Evolutionary conservation across 2,888 invertebrate genomes (phyloP).

Genomic region (Eristalis pertinax): DNA sequence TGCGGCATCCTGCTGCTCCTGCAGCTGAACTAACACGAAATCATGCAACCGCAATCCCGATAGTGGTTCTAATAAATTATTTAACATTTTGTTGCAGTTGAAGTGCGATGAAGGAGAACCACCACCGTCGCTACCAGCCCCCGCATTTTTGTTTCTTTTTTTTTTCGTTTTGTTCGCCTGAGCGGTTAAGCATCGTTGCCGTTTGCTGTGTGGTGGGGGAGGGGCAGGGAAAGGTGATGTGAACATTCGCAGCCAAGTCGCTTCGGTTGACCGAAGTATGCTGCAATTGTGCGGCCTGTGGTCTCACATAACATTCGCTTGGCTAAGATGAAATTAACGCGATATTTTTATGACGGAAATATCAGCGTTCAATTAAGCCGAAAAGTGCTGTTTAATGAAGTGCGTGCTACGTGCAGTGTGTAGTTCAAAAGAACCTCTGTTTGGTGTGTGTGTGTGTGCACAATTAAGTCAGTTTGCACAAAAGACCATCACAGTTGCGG

Average conservation of each 20-base stretch:
- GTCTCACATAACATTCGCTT: background rate
- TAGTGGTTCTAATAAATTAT: conserved; percentile 30
- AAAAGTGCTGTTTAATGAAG: background rate
- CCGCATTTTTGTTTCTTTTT: too few species aligned
- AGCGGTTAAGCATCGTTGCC: background rate
- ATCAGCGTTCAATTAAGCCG: background rate
- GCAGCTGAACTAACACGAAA: conserved; percentile 44
- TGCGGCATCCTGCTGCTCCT: background rate
- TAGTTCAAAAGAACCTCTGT: background rate
- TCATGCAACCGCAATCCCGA: conserved; percentile 21
- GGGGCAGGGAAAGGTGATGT: background rate
- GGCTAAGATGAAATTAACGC: background rate
- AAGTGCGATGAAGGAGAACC: conserved; percentile 19
- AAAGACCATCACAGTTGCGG: background rate
- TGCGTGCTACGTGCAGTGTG: background rate
- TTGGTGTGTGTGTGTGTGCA: background rate
- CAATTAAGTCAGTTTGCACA: background rate
- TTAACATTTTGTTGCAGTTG: conserved; percentile 21
- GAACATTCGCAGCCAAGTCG: conserved; percentile 18
- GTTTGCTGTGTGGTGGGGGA: background rate
- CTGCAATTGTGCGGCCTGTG: background rate
- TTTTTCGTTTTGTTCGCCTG: background rate
- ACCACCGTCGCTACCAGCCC: background rate
- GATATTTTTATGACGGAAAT: background rate
- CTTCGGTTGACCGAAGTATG: background rate